Evolutionary conservation across 1,140 invertebrate genomes (phyloP).

Genomic region (Forficula auricularia): DNA sequence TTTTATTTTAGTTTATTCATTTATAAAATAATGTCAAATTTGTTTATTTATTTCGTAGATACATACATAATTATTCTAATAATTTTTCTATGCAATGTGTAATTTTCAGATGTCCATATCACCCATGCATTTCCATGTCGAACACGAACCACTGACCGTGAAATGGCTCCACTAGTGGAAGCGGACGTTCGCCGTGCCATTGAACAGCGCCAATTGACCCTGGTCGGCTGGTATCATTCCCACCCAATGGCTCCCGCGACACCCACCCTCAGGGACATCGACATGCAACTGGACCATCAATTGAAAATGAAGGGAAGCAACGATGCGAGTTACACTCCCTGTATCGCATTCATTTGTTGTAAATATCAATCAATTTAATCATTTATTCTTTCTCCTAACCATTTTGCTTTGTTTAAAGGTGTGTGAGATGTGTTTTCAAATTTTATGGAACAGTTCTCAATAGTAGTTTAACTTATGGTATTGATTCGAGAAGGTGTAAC

Average conservation of each 20-base stretch:
- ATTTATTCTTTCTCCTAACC: not conserved
- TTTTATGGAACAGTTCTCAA: not conserved
- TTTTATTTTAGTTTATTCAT: too few species aligned
- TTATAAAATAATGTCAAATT: too few species aligned
- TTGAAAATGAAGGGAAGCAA: slow-evolving; percentile 80
- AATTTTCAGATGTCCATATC: slow-evolving; percentile 56
- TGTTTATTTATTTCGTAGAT: too few species aligned
- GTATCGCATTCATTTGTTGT: slow-evolving; percentile 85
- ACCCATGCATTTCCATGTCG: slow-evolving; percentile 78
- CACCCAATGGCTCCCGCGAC: slow-evolving; percentile 76
- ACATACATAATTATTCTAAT: too few species aligned
- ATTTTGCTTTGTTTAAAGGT: not conserved
- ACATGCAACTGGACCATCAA: slow-evolving; percentile 85
- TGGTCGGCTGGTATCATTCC: slow-evolving; percentile 95
- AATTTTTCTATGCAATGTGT: too few species aligned
- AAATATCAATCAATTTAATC: slow-evolving; percentile 29
- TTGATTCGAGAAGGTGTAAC: too few species aligned
- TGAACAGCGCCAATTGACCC: slow-evolving; percentile 55
- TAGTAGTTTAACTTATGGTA: not conserved
- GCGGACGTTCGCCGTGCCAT: slow-evolving; percentile 66
- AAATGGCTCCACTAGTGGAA: slow-evolving; percentile 52
- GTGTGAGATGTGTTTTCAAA: not conserved
- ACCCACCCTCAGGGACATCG: slow-evolving; percentile 76
- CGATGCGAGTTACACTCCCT: slow-evolving; percentile 79
- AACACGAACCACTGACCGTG: slow-evolving; percentile 58